Conservation (phyloP, 1,140 invertebrate genomes). For the Cardiocondyla obscurior region DNA sequence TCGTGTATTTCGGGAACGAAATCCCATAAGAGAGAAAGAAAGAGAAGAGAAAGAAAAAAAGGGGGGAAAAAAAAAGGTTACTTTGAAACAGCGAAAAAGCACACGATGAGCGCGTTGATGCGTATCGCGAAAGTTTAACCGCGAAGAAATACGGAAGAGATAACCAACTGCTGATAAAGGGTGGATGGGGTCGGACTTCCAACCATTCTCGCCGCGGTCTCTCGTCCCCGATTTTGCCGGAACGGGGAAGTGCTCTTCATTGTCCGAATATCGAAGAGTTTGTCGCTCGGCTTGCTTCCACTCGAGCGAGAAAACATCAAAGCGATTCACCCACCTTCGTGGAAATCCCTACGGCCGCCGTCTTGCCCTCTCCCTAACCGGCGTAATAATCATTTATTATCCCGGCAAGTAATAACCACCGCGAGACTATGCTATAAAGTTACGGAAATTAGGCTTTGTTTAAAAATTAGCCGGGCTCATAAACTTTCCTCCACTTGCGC, state of each 20-base stretch:
- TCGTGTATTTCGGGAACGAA: constrained; percentile 40
- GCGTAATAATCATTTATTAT: constrained; percentile 84
- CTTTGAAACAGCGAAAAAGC: neutral
- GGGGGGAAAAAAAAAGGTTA: neutral
- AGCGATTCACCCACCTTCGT: constrained; percentile 67
- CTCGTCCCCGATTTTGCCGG: constrained; percentile 9
- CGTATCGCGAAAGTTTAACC: neutral
- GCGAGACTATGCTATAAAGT: constrained; percentile 77
- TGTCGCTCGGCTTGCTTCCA: constrained; percentile 81
- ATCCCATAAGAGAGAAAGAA: neutral
- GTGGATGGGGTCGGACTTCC: neutral
- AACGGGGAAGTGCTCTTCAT: constrained; percentile 81
- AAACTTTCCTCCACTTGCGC: constrained; percentile 65
- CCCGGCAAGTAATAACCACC: constrained; percentile 77
- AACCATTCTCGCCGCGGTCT: neutral
- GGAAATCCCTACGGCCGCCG: constrained; percentile 1
- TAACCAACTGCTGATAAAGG: constrained; percentile 7
- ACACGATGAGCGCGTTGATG: neutral
- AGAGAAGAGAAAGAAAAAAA: neutral
- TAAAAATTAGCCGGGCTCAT: constrained; percentile 81
- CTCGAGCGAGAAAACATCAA: constrained; percentile 81
- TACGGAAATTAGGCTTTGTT: constrained; percentile 82
- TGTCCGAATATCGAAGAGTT: constrained; percentile 83
- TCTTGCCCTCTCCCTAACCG: constrained; percentile 22
- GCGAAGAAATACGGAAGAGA: neutral